Base-by-base conservation (phyloP, 2,113 vertebrate genomes). In the Hydropotes inermis region DNA sequence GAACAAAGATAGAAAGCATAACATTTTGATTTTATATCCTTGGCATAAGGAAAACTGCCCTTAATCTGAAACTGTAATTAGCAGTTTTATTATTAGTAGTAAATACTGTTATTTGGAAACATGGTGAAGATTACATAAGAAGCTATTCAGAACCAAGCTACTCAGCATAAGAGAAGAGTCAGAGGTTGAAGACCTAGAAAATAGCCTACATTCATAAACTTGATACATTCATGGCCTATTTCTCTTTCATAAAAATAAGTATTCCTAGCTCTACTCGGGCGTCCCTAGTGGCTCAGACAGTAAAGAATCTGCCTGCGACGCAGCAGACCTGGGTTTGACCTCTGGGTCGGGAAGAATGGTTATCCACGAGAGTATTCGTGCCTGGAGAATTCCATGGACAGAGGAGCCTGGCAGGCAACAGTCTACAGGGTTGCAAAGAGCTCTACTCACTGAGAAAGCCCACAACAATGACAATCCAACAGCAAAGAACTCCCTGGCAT, bases 101-200 rank as follows among this genome's bases (percentile, higher is more conserved):
- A 70, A 70, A 84, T 86, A 36, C 6, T n/a, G 16, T 58, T 94
- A 70, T 36, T 95, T 36, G 60, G 17, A 95, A 90, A 95, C 28
- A 88, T 60, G 50, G 43, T 60, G 43, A 67, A 64, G 86, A 61
- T 55, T 83, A 96, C 1, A 14, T 74, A 82, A 78, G 23, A 55
- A 88, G 83, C 16, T 52, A 67, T 17, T 36, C 94, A 97, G 54
- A 96, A 92, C n/a, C 45, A 95, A 93, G 33, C 61, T 55, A 94
- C 10, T 87, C 27, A 88, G 45, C 28, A 16, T 60, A 54, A 89
- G 54, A 85, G 27, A 36, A 84, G 81, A 78, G 4, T 94, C 27
- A 14, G 1, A 84, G 43, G 8, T 55, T 54, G 36, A 89, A 94
- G 21, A 93, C 27, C 17, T 17, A 47, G 1, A 89, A 97, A 36